Conservation (phyloP, 2,113 vertebrate species). For the Micromys minutus region DNA sequence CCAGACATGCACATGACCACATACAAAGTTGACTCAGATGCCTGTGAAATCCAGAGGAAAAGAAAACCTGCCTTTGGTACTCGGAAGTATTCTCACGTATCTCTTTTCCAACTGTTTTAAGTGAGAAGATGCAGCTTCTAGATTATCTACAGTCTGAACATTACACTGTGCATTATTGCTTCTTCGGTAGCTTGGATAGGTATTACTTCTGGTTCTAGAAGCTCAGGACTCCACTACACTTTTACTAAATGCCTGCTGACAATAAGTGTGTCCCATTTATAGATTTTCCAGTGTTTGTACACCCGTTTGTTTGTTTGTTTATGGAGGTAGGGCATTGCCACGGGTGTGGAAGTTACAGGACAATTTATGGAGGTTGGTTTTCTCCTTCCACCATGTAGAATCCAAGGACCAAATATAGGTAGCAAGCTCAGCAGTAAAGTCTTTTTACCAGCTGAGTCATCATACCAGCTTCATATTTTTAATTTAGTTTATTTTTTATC, state of each 20-base stretch:
- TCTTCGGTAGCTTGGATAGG: neutral
- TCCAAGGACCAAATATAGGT: neutral
- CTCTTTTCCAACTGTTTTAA: constrained; percentile 29
- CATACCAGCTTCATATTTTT: neutral
- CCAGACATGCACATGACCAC: neutral
- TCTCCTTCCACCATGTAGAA: neutral
- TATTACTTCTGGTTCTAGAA: constrained; percentile 2
- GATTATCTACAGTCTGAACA: constrained; percentile 6
- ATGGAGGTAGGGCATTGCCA: neutral
- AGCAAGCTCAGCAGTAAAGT: neutral
- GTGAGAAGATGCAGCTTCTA: constrained; percentile 25
- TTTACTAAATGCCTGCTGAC: constrained; percentile 36
- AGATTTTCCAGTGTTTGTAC: neutral
- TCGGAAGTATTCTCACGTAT: neutral
- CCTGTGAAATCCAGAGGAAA: constrained; percentile 12
- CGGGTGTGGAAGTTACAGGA: neutral
- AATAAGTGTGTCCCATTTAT: neutral
- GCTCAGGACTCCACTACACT: constrained; percentile 27
- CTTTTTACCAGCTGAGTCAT: neutral
- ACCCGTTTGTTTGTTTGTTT: no score
- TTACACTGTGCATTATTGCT: neutral
- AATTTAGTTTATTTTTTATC: neutral
- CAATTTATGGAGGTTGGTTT: neutral
- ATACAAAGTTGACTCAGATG: neutral
- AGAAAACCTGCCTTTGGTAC: constrained; percentile 15